Evolutionary conservation across 2,888 invertebrate species (phyloP).

Genomic region (Cantharis nigra): DNA sequence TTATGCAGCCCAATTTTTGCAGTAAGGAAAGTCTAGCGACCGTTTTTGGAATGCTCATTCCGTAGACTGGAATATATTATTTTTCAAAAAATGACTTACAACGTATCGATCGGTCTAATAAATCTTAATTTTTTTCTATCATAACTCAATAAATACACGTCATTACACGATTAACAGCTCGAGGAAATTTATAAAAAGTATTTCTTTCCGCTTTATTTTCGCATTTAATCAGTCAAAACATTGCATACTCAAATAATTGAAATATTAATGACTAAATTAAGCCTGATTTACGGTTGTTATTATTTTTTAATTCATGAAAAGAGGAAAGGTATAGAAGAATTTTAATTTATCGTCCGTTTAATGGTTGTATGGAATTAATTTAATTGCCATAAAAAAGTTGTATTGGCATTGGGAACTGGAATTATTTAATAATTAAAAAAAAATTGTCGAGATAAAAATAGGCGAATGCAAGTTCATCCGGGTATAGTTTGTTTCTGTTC

Average conservation of each 20-base stretch:
- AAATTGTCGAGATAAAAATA: slow-evolving; percentile 3
- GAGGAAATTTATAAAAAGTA: background rate
- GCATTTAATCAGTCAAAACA: background rate
- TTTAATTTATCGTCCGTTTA: background rate
- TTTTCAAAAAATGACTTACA: background rate
- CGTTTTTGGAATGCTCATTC: background rate
- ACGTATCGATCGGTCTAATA: background rate
- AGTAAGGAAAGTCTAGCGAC: background rate
- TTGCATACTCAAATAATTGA: background rate
- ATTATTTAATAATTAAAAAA: background rate
- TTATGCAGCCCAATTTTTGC: background rate
- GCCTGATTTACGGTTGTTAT: background rate
- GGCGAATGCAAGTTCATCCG: slow-evolving; percentile 1
- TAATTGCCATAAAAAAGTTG: background rate
- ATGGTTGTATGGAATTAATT: background rate
- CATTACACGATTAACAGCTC: background rate
- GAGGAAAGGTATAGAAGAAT: background rate
- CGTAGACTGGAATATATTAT: background rate
- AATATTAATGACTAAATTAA: background rate
- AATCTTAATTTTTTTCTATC: background rate
- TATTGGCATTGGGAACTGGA: background rate
- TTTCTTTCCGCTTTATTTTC: background rate
- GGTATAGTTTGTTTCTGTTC: background rate
- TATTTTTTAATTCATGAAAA: background rate
- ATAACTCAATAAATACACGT: background rate